phyloP scores from a whole-genome alignment of 2,113 vertebrate genomes.

The Hylia prasina region DNA sequence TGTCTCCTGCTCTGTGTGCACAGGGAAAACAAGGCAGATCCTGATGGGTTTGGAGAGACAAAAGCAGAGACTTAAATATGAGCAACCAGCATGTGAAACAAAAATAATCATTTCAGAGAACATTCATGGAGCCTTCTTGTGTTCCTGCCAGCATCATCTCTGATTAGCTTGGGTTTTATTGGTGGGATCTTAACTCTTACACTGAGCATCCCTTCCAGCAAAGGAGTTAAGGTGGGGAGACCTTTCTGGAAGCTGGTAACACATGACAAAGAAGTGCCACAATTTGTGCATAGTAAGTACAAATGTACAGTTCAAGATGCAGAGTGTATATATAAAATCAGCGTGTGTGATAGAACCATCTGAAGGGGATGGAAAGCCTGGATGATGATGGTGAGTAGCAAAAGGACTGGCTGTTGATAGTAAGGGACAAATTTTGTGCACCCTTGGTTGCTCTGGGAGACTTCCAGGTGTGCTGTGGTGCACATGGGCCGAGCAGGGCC shows the following conservation, averaged over 20 bases:
- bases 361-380: neutral
- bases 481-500: neutral
- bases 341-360: rapidly evolving
- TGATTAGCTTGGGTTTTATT: neutral
- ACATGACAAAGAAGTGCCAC: rapidly evolving
- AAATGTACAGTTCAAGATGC: neutral
- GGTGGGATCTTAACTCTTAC: neutral
- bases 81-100: neutral
- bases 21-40: neutral
- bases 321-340: neutral
- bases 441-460: neutral
- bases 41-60: neutral
- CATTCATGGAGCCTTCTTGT: rapidly evolving
- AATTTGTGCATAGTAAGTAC: neutral
- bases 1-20: neutral
- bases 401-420: neutral
- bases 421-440: neutral
- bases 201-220: neutral
- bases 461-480: neutral
- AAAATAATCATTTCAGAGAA: neutral
- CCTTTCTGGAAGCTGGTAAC: neutral
- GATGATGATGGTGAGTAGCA: neutral
- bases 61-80: neutral
- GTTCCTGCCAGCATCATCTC: neutral
- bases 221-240: neutral